phyloP scores from a whole-genome alignment of 2,888 invertebrate genomes.

The Mythimna impura region DNA sequence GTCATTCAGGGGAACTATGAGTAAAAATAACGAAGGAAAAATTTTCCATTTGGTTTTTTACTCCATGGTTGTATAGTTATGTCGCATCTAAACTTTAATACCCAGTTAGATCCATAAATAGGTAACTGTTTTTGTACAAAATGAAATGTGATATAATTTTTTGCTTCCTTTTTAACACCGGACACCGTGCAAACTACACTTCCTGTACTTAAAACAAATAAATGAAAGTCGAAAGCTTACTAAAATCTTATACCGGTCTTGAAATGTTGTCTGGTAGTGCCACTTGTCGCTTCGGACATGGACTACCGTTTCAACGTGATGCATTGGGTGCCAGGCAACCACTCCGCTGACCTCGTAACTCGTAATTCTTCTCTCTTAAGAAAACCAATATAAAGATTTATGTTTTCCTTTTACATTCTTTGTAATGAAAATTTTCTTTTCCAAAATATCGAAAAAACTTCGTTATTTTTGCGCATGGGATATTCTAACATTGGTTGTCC shows the following conservation, averaged over 20 bases:
- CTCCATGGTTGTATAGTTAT: not conserved
- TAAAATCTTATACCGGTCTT: slow-evolving; percentile 17
- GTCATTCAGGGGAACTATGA: slow-evolving; percentile 70
- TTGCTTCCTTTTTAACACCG: not conserved
- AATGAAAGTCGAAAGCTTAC: slow-evolving; percentile 14
- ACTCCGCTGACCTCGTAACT: slow-evolving; percentile 11
- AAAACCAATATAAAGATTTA: slow-evolving; percentile 35
- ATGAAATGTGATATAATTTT: not conserved
- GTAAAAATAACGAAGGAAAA: slow-evolving; percentile 49
- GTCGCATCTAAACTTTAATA: not conserved
- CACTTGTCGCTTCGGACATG: slow-evolving; percentile 31
- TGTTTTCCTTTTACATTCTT: slow-evolving; percentile 21
- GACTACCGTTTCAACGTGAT: slow-evolving; percentile 43
- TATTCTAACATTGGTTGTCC: slow-evolving; percentile 58
- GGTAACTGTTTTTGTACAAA: not conserved
- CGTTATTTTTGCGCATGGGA: slow-evolving; percentile 35
- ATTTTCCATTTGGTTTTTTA: slow-evolving; percentile 1
- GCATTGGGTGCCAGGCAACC: slow-evolving; percentile 22
- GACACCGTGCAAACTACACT: not conserved
- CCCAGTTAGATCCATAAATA: not conserved
- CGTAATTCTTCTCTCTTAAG: slow-evolving; percentile 27
- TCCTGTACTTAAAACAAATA: not conserved
- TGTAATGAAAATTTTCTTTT: slow-evolving; percentile 9
- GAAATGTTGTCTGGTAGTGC: slow-evolving; percentile 18
- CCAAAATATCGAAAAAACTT: slow-evolving; percentile 22